These are phyloP conservation scores for Eupithecia subumbrata DNA, from an alignment of 2,888 invertebrate species.

Conservation along the genomic window DNA sequence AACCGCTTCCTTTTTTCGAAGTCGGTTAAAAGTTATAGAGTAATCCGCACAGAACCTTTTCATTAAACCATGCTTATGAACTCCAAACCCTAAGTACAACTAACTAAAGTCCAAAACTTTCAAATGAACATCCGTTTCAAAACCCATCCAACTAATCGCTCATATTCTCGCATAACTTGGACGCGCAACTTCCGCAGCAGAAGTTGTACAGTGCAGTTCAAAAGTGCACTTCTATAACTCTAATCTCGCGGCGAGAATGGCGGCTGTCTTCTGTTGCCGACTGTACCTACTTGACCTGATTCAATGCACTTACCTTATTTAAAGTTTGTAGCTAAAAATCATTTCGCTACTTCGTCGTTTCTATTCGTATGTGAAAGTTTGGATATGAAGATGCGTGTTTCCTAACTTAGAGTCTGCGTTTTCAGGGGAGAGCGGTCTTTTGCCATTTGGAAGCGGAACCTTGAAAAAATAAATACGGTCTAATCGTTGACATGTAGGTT, in stretches of 20 bases:
- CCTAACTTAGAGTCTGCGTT: not conserved
- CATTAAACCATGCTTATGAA: conserved; percentile 8
- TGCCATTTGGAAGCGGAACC: not conserved
- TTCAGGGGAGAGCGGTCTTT: not conserved
- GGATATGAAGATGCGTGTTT: not conserved
- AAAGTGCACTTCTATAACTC: conserved; percentile 25
- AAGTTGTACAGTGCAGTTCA: conserved; percentile 26
- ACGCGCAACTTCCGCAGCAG: conserved; percentile 15
- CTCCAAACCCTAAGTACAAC: not conserved
- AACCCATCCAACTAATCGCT: conserved; percentile 24
- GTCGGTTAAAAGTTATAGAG: not conserved
- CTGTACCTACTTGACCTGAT: conserved; percentile 9
- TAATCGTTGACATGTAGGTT: too few relatives aligned
- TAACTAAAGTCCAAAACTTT: conserved; percentile 10
- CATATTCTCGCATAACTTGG: conserved; percentile 21
- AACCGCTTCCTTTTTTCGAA: not conserved
- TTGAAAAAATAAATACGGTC: not conserved
- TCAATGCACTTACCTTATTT: conserved; percentile 9
- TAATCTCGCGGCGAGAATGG: conserved; percentile 19
- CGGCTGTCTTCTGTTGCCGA: not conserved
- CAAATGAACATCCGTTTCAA: conserved; percentile 12
- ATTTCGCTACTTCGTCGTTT: not conserved
- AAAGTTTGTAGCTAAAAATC: conserved; percentile 6
- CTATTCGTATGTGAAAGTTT: not conserved
- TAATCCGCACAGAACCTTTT: not conserved